Evolutionary conservation across 2,797 vertebrate genomes (phyloP).

Genomic region (Brachyrhaphis roseni): DNA sequence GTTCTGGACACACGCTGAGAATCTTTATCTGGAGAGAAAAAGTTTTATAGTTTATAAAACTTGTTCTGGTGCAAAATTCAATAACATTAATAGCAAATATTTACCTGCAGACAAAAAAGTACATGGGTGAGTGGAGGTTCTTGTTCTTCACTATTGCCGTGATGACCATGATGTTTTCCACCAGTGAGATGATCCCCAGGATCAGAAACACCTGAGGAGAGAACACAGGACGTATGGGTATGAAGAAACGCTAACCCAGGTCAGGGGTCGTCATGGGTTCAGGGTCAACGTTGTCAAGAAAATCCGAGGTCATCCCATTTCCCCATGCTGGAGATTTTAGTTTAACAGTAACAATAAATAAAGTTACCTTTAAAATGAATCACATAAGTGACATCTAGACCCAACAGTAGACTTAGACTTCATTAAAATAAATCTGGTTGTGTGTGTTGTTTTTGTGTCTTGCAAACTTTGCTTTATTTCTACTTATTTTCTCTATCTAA

Average conservation of each 20-base stretch:
- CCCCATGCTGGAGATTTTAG: too few relatives aligned
- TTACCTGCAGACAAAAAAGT: constrained; percentile 86
- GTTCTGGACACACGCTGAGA: neutral
- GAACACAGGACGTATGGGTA: neutral
- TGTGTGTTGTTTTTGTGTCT: too few relatives aligned
- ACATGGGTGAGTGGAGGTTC: constrained; percentile 98
- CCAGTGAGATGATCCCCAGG: constrained; percentile 90
- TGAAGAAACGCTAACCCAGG: neutral
- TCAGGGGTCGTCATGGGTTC: neutral
- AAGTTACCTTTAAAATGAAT: too few relatives aligned
- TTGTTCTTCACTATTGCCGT: constrained; percentile 94
- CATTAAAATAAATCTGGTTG: too few relatives aligned
- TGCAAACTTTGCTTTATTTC: too few relatives aligned
- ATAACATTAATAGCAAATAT: neutral
- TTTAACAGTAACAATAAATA: too few relatives aligned
- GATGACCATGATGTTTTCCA: constrained; percentile 96
- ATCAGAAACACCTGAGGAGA: constrained; percentile 87
- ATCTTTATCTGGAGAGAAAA: neutral
- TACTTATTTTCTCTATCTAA: too few relatives aligned
- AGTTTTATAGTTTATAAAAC: neutral
- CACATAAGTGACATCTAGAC: too few relatives aligned
- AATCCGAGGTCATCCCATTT: too few relatives aligned
- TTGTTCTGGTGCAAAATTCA: neutral
- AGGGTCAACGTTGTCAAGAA: too few relatives aligned
- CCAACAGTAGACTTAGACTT: too few relatives aligned